phyloP scores from a whole-genome alignment of 2,113 vertebrate species.

The Lagopus muta region DNA sequence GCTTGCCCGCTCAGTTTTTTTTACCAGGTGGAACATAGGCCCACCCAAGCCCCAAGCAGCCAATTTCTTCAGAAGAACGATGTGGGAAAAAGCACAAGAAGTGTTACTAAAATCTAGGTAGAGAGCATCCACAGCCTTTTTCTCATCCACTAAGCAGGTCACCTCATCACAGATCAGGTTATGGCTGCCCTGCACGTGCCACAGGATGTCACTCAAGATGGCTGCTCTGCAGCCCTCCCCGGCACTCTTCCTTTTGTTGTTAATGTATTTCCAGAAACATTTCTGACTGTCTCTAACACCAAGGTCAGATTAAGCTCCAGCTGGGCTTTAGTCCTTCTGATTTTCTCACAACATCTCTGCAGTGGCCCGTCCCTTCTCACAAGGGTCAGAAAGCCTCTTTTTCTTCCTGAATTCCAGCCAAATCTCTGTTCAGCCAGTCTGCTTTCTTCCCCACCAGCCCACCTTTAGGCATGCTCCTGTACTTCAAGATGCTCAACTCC shows the following conservation, averaged over 20 bases:
- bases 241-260: neutral
- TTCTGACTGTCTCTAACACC: neutral
- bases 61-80: neutral
- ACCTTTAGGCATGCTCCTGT: neutral
- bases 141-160: neutral
- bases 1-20: neutral
- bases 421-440: neutral
- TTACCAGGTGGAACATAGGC: neutral
- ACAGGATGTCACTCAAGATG: neutral
- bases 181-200: neutral
- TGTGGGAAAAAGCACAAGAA: neutral
- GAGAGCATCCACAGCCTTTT: neutral
- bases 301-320: neutral
- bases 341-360: neutral
- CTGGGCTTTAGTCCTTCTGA: neutral
- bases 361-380: neutral
- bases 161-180: neutral
- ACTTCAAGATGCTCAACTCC: neutral
- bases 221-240: neutral
- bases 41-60: neutral
- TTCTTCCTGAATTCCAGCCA: neutral
- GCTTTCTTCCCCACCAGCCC: neutral
- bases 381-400: neutral
- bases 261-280: neutral
- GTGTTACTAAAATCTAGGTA: neutral